Conservation (phyloP, 2,888 invertebrate genomes). For the Erannis defoliaria region DNA sequence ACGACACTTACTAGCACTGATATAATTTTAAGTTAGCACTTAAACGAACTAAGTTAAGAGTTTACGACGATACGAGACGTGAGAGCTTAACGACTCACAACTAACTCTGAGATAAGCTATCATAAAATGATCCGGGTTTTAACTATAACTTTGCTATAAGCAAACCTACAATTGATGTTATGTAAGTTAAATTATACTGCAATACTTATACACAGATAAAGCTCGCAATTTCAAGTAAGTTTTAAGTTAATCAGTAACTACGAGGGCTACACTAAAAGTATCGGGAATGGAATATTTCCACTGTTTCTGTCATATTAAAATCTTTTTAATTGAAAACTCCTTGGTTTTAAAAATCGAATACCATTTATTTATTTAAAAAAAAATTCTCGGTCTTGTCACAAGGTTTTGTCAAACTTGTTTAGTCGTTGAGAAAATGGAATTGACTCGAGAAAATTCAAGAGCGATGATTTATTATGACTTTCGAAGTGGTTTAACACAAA, state of each 20-base stretch:
- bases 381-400: too few species aligned
- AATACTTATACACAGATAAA: slow-evolving; percentile 3
- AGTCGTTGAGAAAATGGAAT: too few species aligned
- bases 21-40: slow-evolving; percentile 26
- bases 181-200: background rate
- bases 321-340: too few species aligned
- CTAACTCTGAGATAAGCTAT: slow-evolving; percentile 23
- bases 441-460: too few species aligned
- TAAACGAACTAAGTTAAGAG: slow-evolving; percentile 28
- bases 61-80: slow-evolving; percentile 16
- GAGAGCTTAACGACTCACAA: slow-evolving; percentile 18
- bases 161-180: slow-evolving; percentile 7
- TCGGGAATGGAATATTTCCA: too few species aligned
- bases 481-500: too few species aligned
- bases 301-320: too few species aligned
- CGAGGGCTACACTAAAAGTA: too few species aligned
- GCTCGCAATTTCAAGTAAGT: background rate
- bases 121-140: slow-evolving; percentile 18
- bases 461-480: too few species aligned
- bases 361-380: too few species aligned
- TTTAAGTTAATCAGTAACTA: background rate
- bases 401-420: too few species aligned
- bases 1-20: slow-evolving; percentile 11
- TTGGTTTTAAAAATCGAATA: too few species aligned
- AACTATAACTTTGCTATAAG: background rate